Base-by-base conservation (phyloP, 1,140 invertebrate species). In the Dendrolimus kikuchii region DNA sequence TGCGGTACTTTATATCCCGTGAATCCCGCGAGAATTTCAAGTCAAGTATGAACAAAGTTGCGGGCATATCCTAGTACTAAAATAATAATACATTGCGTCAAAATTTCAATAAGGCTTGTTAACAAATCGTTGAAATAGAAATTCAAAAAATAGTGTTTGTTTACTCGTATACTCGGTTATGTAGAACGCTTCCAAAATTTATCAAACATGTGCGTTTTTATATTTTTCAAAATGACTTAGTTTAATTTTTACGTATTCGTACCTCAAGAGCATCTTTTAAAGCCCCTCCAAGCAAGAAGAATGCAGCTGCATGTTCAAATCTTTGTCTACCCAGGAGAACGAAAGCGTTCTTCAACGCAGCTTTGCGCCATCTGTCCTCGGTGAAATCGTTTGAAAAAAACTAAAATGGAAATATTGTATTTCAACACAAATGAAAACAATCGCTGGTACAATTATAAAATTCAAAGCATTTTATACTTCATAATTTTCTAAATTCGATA, bases 341-440 rank as follows among this genome's bases (percentile, higher is more conserved):
- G 80, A 98, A 99, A 0, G 98, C 98, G 86, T 99, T 99, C 88
- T 99, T 99, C 36, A 99, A 77, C 0, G 98, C 98, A 5, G 97
- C 97, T 78, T 98, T 99, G 5, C 97, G 90, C 97, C 98, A 99
- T 51, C 97, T 87, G 71, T 98, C 95, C 81, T 98, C 93, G 2
- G 87, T 85, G 74, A 99, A 99, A 75, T 99, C 97, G 75, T 99
- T 97, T 6, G 93, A 87, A 80, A 99, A 99, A 86, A 99, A 99
- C 72, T 88, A 62, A 41, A 46, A 59, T 55, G 51, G 47, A 44
- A 55, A 56, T 46, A n/a, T 51, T 38, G 10, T 38, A 45, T 10
- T 46, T 38, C 9, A 5, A 50, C 40, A 40, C 46, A 9, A 9
- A 46, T 8, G 8, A 40, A 49, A 38, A 38, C 7, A 7, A 39